These are phyloP conservation scores for Typhlomys cinereus DNA, from an alignment of 2,113 vertebrate species.

Conservation along the genomic window DNA sequence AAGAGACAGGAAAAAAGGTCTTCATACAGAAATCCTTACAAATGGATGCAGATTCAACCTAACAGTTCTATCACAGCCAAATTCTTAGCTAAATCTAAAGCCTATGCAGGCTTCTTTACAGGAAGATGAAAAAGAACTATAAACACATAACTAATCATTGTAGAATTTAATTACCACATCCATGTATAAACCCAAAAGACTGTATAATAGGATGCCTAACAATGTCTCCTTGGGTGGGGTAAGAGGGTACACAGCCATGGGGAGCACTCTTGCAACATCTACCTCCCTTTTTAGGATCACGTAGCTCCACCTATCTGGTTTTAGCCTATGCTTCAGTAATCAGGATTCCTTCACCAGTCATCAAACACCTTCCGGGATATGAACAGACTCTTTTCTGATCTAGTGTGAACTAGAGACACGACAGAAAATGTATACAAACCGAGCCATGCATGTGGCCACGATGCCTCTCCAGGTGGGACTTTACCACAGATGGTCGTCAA, in stretches of 20 bases:
- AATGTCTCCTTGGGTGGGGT: not conserved
- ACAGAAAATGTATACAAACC: not conserved
- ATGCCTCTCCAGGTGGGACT: not conserved
- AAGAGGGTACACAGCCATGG: not conserved
- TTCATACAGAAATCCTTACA: conserved; percentile 54
- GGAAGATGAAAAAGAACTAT: not conserved
- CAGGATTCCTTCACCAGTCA: not conserved
- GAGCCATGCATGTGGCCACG: not conserved
- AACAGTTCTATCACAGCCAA: not conserved
- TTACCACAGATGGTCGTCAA: not conserved
- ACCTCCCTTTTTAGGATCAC: not conserved
- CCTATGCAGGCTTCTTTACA: not conserved
- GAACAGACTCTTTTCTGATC: not conserved
- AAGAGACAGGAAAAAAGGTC: conserved; percentile 26
- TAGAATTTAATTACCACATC: not conserved
- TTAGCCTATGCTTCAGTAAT: no score
- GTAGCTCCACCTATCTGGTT: not conserved
- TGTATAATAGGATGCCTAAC: not conserved
- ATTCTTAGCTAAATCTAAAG: conserved; percentile 31
- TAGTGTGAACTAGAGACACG: not conserved
- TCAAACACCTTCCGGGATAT: not conserved
- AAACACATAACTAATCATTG: not conserved
- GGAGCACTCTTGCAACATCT: not conserved
- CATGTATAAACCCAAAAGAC: not conserved
- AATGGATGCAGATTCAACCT: not conserved